phyloP scores from a whole-genome alignment of 2,888 invertebrate genomes.

The Drosophila nigricruria region DNA sequence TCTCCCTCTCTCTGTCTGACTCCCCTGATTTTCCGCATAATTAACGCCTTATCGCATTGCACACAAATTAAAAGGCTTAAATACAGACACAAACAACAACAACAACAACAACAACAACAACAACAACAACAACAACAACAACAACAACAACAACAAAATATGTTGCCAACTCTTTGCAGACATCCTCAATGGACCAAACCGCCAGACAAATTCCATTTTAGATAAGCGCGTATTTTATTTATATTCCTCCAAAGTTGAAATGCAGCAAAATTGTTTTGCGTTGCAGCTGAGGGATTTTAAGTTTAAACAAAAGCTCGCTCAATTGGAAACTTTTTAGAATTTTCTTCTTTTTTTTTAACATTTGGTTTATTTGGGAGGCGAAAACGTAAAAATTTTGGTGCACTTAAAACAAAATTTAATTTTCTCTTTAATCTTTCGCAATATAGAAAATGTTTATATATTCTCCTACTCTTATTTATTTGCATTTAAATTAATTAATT shows the following conservation, averaged over 20 bases:
- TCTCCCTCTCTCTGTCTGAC: neutral
- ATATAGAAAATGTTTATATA: neutral
- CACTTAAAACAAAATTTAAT: neutral
- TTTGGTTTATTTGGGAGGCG: neutral
- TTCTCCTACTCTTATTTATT: neutral
- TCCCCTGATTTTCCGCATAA: constrained; percentile 48
- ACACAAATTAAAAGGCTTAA: constrained; percentile 71
- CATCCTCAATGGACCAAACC: constrained; percentile 58
- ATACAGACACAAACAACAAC: constrained; percentile 30
- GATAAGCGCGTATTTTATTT: constrained; percentile 62
- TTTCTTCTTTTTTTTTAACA: neutral
- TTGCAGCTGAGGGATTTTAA: constrained; percentile 14
- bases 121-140: constrained; percentile 4
- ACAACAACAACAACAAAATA: neutral
- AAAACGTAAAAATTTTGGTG: neutral
- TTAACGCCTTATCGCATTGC: constrained; percentile 70
- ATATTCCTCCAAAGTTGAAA: constrained; percentile 38
- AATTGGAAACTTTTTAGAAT: neutral
- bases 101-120: constrained; percentile 1
- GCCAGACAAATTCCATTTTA: constrained; percentile 60
- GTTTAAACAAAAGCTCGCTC: constrained; percentile 12
- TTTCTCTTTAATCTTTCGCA: neutral
- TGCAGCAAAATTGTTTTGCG: constrained; percentile 22
- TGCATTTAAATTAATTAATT: neutral
- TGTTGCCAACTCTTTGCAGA: constrained; percentile 36